phyloP scores from a whole-genome alignment of 2,797 vertebrate species.

The Vultur gryphus region DNA sequence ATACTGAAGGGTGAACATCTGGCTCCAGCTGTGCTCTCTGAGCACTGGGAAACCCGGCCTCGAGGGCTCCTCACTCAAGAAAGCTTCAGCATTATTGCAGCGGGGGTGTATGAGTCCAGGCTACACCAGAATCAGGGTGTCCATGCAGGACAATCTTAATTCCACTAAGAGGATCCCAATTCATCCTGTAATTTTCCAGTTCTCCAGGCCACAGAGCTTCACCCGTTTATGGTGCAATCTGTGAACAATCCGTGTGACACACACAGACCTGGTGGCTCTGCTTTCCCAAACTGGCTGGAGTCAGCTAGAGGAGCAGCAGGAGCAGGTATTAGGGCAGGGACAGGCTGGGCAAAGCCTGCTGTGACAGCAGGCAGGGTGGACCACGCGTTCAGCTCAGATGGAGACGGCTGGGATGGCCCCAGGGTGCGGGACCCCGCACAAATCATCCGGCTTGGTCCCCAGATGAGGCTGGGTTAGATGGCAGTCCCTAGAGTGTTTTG shows the following conservation, averaged over 20 bases:
- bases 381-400: rapidly evolving
- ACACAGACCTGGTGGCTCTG: neutral
- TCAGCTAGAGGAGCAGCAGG: neutral
- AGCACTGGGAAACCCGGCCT: neutral
- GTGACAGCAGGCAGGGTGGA: neutral
- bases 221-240: neutral
- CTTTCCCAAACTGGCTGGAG: neutral
- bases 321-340: neutral
- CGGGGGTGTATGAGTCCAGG: neutral
- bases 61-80: rapidly evolving
- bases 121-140: neutral
- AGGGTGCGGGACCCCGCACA: neutral
- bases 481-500: neutral
- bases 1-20: neutral
- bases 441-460: neutral
- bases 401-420: neutral
- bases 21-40: neutral
- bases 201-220: neutral
- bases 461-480: neutral
- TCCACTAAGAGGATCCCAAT: neutral
- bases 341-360: neutral
- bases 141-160: neutral
- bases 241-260: rapidly evolving
- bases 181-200: neutral
- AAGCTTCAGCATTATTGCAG: neutral